phyloP scores from a whole-genome alignment of 2,888 invertebrate species.

The Podotricha telesiphe region DNA sequence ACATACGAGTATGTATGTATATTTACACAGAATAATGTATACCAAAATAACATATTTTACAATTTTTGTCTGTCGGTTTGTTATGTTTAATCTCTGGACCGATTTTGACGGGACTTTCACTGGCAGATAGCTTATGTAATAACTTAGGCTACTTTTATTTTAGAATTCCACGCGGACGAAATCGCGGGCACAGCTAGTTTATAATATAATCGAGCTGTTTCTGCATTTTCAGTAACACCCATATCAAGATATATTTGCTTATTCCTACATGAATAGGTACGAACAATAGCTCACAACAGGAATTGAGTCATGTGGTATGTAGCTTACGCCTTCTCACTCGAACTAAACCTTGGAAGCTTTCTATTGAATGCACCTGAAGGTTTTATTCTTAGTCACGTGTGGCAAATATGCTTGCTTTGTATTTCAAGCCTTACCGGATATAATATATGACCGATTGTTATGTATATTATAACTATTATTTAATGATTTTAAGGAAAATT shows the following conservation, averaged over 20 bases:
- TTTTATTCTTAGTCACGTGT: constrained; percentile 42
- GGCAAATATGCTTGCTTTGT: constrained; percentile 16
- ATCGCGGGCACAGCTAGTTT: no score
- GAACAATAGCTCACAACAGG: constrained; percentile 45
- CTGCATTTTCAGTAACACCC: background rate
- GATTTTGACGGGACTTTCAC: no score
- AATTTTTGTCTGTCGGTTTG: no score
- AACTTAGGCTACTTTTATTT: no score
- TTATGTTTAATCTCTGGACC: no score
- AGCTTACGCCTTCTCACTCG: constrained; percentile 42
- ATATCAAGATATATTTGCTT: background rate
- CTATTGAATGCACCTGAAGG: constrained; percentile 42
- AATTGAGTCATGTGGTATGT: constrained; percentile 34
- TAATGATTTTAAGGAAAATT: background rate
- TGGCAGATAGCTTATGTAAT: no score
- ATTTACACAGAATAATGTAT: no score
- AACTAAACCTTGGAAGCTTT: constrained; percentile 48
- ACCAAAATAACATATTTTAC: no score
- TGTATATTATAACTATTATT: background rate
- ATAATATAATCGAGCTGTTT: no score
- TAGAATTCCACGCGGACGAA: no score
- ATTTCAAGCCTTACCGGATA: background rate
- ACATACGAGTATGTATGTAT: no score
- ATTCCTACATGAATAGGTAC: background rate
- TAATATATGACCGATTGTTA: background rate